Percentiles rank a stretch among this genome's conserved stretches.
These are phyloP conservation scores for Mirounga angustirostris DNA, from an alignment of 2,113 vertebrate genomes.

Conservation along the genomic window DNA sequence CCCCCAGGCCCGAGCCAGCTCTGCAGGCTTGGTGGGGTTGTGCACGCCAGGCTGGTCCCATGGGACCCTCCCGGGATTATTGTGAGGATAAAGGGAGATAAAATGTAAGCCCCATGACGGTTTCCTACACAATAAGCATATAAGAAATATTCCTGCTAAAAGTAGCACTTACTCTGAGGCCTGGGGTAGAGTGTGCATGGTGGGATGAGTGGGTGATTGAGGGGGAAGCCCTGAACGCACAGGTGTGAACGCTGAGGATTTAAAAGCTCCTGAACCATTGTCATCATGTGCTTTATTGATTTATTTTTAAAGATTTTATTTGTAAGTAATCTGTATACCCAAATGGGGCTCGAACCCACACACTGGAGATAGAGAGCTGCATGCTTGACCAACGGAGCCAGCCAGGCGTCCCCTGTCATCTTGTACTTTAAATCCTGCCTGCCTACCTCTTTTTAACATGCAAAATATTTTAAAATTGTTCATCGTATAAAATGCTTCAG, in stretches of 20 bases:
- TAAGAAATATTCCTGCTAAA: not conserved
- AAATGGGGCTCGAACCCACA: not conserved
- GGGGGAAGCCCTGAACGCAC: not conserved
- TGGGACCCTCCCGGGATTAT: not conserved
- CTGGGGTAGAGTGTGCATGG: not conserved
- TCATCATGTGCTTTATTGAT: not conserved
- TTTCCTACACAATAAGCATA: not conserved
- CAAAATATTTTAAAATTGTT: not conserved
- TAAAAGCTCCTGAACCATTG: not conserved
- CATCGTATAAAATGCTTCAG: not conserved
- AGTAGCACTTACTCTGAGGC: not conserved
- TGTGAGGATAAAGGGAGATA: not conserved
- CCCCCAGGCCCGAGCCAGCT: accelerated
- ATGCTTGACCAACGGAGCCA: accelerated
- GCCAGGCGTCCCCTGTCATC: not conserved
- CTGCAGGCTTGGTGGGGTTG: accelerated
- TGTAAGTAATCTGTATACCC: not conserved
- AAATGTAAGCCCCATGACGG: not conserved
- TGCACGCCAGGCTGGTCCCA: not conserved
- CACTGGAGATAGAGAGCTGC: not conserved
- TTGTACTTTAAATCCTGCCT: not conserved
- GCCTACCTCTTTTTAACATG: not conserved
- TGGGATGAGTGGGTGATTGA: too few species aligned
- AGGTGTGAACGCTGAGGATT: not conserved
- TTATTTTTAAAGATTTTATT: not conserved